These are phyloP conservation scores for Vespertilio murinus DNA, from an alignment of 2,797 vertebrate species.

Conservation along the genomic window DNA sequence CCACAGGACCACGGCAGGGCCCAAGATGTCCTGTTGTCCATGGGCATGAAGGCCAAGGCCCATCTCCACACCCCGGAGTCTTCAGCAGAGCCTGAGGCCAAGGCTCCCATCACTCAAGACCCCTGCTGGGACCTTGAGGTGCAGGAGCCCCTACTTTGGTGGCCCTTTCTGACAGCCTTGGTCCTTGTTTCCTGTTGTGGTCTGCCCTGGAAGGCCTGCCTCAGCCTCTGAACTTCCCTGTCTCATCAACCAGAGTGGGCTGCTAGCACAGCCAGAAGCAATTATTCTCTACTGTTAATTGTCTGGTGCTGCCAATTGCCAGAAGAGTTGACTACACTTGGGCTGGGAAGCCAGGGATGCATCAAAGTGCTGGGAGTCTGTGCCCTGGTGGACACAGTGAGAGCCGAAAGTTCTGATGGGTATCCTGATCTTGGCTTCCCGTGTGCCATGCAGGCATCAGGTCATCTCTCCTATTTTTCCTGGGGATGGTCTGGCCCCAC, in stretches of 20 bases:
- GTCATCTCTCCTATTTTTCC: background rate
- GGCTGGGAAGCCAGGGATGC: constrained; percentile 12
- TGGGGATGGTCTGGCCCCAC: background rate
- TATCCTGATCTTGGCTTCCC: background rate
- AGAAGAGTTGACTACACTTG: background rate
- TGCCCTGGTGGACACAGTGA: background rate
- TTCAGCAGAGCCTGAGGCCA: background rate
- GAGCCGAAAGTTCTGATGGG: background rate
- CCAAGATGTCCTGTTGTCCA: background rate
- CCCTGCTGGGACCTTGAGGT: background rate
- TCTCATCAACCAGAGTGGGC: constrained; percentile 60
- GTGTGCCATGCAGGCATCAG: background rate
- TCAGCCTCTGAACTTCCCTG: constrained; percentile 8
- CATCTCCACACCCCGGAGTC: background rate
- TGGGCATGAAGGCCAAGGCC: background rate
- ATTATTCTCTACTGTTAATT: constrained; percentile 52
- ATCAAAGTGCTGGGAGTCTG: background rate
- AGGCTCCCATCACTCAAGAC: background rate
- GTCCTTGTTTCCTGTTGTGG: background rate
- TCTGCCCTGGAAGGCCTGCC: background rate
- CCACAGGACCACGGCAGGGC: background rate
- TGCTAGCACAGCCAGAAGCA: constrained; percentile 46
- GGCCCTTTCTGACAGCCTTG: background rate
- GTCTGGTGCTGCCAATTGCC: constrained; percentile 11
- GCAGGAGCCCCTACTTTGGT: background rate